A percentile compares a stretch with the other conserved stretches of the same genome.
phyloP scores from a whole-genome alignment of 2,113 vertebrate genomes.

The Pachyramphus minor region DNA sequence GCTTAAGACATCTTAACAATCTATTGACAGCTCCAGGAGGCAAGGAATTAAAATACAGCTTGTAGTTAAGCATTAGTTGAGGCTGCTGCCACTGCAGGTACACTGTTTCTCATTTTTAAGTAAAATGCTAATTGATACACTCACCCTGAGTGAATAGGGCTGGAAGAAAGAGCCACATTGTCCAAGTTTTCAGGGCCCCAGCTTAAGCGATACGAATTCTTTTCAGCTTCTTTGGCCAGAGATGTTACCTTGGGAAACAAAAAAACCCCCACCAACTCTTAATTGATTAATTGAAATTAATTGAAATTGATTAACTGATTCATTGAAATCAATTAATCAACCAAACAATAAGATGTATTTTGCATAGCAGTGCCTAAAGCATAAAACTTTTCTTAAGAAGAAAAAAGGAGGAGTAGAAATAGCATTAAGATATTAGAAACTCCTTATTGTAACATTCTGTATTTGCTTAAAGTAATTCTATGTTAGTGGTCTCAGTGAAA shows the following conservation, averaged over 20 bases:
- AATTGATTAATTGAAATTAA: too few relatives aligned
- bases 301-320: too few relatives aligned
- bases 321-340: not conserved
- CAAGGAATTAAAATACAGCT: slow-evolving; percentile 11
- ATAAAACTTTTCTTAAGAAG: not conserved
- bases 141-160: slow-evolving; percentile 94
- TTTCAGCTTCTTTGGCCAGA: slow-evolving; percentile 84
- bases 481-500: not conserved
- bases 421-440: not conserved
- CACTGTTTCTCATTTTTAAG: not conserved
- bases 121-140: slow-evolving; percentile 61
- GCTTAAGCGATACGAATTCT: slow-evolving; percentile 85
- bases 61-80: slow-evolving; percentile 8
- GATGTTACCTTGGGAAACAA: slow-evolving; percentile 76
- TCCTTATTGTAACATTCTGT: not conserved
- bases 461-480: not conserved
- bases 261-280: too few relatives aligned
- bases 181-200: slow-evolving; percentile 93
- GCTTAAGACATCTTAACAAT: not conserved
- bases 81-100: slow-evolving; percentile 19
- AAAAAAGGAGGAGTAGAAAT: not conserved
- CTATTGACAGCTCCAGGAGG: not conserved
- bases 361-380: not conserved
- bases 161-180: slow-evolving; percentile 93
- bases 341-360: not conserved